Evolutionary conservation across 2,888 invertebrate genomes (phyloP).

Genomic region (Apamea monoglypha): DNA sequence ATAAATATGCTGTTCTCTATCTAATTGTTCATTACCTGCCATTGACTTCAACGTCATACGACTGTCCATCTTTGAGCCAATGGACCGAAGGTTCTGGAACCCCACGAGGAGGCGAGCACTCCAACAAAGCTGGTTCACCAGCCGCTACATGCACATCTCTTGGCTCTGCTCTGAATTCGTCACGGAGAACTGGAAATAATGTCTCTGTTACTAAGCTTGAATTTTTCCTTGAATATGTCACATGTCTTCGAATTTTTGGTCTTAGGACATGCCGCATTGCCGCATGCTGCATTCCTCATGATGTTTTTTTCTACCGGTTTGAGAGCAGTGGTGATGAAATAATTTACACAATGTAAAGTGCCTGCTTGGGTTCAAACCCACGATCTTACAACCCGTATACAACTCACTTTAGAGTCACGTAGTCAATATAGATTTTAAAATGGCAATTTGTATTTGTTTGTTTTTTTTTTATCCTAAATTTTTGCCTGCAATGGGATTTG

Average conservation of each 20-base stretch:
- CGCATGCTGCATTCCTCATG: too few species aligned
- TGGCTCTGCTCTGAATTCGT: constrained; percentile 98
- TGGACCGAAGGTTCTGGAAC: constrained; percentile 98
- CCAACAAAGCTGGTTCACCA: constrained; percentile 97
- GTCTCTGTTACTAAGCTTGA: constrained; percentile 16
- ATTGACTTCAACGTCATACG: constrained; percentile 91
- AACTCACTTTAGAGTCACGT: too few species aligned
- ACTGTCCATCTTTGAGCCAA: constrained; percentile 95
- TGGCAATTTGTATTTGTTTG: too few species aligned
- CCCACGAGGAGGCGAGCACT: constrained; percentile 98
- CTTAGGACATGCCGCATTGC: too few species aligned
- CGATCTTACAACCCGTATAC: too few species aligned
- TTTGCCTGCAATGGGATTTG: background rate
- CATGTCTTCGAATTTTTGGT: too few species aligned
- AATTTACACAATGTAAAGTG: too few species aligned
- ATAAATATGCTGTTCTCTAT: background rate
- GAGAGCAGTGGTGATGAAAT: too few species aligned
- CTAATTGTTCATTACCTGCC: constrained; percentile 87
- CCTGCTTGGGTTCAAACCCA: too few species aligned
- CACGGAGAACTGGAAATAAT: constrained; percentile 94
- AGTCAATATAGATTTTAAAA: too few species aligned
- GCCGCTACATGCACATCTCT: constrained; percentile 97
- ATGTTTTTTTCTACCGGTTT: too few species aligned
- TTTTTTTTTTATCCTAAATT: background rate
- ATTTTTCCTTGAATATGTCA: background rate